Conservation (phyloP, 2,888 invertebrate genomes). For the Chrysomela aeneicollis region DNA sequence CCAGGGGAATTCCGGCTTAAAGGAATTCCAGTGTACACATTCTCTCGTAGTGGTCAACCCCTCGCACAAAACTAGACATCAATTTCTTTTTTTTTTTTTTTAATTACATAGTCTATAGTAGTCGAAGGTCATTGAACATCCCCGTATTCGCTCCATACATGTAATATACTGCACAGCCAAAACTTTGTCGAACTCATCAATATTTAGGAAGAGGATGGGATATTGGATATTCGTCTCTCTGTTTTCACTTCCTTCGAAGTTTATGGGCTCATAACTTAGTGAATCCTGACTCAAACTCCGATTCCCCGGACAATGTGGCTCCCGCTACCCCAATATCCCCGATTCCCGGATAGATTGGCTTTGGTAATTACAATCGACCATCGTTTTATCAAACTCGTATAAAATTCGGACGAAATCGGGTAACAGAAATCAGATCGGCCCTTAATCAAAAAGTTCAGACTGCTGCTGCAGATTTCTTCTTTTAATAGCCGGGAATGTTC, state of each 20-base stretch:
- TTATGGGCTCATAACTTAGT: constrained; percentile 50
- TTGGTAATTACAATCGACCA: constrained; percentile 44
- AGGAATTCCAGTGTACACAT: too few species aligned
- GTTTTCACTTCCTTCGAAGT: constrained; percentile 47
- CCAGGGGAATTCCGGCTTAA: too few species aligned
- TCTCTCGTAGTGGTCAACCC: too few species aligned
- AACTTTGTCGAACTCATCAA: constrained; percentile 45
- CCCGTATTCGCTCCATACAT: too few species aligned
- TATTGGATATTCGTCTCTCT: constrained; percentile 47
- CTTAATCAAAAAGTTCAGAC: constrained; percentile 30
- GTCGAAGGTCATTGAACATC: too few species aligned
- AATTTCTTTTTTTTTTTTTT: too few species aligned
- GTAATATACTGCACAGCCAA: constrained; percentile 37
- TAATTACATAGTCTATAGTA: too few species aligned
- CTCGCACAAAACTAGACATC: too few species aligned
- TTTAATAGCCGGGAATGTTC: constrained; percentile 4
- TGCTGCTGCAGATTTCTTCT: neutral
- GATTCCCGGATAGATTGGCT: constrained; percentile 39
- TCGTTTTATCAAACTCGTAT: constrained; percentile 45
- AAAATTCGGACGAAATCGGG: constrained; percentile 37
- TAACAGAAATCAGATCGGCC: constrained; percentile 32
- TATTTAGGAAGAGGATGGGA: constrained; percentile 42
- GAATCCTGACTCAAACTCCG: constrained; percentile 48
- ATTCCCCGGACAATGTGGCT: constrained; percentile 47
- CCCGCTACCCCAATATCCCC: constrained; percentile 26